Evolutionary conservation across 2,113 vertebrate species (phyloP).

Genomic region (Stigmatopora nigra): DNA sequence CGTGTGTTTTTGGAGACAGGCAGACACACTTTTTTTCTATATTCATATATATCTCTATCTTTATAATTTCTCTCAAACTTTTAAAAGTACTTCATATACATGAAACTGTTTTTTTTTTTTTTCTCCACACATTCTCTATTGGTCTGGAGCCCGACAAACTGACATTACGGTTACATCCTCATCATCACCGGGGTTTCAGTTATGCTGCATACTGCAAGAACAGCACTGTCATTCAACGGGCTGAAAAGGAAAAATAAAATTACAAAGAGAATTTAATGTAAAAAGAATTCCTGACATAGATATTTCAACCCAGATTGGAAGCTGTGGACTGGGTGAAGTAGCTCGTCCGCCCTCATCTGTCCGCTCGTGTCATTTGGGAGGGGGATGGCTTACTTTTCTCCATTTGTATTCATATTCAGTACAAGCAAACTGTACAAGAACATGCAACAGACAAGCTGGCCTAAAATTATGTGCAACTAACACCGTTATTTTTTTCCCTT

Average conservation of each 20-base stretch:
- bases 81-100: slow-evolving; percentile 71
- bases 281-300: slow-evolving; percentile 77
- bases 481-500: slow-evolving; percentile 74
- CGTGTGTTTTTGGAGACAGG: slow-evolving; percentile 50
- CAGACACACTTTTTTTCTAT: slow-evolving; percentile 65
- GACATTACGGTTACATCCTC: slow-evolving; percentile 83
- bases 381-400: slow-evolving; percentile 94
- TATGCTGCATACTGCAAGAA: slow-evolving; percentile 83
- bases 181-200: slow-evolving; percentile 73
- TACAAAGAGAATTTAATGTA: slow-evolving; percentile 13
- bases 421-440: slow-evolving; percentile 99
- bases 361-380: slow-evolving; percentile 75
- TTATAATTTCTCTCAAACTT: slow-evolving; percentile 66
- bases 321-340: slow-evolving; percentile 76
- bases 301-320: slow-evolving; percentile 82
- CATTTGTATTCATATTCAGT: slow-evolving; percentile 88
- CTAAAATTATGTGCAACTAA: slow-evolving; percentile 92
- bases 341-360: slow-evolving; percentile 70
- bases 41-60: slow-evolving; percentile 64
- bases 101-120: slow-evolving; percentile 80
- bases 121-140: slow-evolving; percentile 89
- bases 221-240: slow-evolving; percentile 84
- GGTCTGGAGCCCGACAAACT: slow-evolving; percentile 81
- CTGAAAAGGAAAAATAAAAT: slow-evolving; percentile 66
- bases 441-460: slow-evolving; percentile 99